Conservation (phyloP, 2,113 vertebrate species). For the Ictidomys tridecemlineatus region DNA sequence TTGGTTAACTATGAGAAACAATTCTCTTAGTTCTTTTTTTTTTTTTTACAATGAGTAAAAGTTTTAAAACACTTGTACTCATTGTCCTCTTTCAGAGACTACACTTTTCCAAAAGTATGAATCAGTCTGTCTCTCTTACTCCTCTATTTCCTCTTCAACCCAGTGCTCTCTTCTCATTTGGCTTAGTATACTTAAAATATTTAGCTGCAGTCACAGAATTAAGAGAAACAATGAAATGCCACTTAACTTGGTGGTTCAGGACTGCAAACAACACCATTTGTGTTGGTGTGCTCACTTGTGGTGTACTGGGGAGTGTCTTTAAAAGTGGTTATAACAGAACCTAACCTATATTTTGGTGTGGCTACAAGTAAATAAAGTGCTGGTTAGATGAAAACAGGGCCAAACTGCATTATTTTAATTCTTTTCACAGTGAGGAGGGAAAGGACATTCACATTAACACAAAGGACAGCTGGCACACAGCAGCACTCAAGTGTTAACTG, state of each 20-base stretch:
- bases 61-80: not conserved
- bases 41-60: too few species aligned
- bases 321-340: not conserved
- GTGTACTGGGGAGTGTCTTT: not conserved
- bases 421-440: not conserved
- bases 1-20: not conserved
- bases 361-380: not conserved
- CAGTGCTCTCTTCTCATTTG: not conserved
- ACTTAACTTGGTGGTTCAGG: not conserved
- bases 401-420: not conserved
- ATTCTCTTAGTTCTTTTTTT: not conserved
- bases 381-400: not conserved
- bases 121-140: not conserved
- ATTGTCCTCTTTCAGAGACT: not conserved
- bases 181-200: not conserved
- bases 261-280: not conserved
- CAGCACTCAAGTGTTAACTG: too few species aligned
- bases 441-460: not conserved
- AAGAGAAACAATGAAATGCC: not conserved
- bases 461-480: not conserved
- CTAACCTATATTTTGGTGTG: not conserved
- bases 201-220: too few species aligned
- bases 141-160: not conserved
- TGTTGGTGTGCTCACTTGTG: not conserved
- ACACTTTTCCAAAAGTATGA: not conserved